Base-by-base conservation (phyloP, 2,888 invertebrate genomes). In the Pyrocoelia pectoralis region DNA sequence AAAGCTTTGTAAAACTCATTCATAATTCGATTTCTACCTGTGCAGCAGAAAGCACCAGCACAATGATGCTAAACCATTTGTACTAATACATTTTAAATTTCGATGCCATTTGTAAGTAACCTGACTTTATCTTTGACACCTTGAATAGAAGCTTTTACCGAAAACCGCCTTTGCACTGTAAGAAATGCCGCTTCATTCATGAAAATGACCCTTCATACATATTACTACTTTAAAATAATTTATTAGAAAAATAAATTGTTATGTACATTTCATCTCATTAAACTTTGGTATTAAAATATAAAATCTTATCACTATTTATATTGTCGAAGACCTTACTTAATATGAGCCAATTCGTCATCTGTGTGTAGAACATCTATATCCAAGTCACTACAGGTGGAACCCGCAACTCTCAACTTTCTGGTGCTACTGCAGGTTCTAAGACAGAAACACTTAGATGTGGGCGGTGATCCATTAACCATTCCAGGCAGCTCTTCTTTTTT, bases 401-500 rank as follows among this genome's bases (percentile, higher is more conserved):
- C 72, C 0, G 78, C 76, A 48, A 70, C 66, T 60, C 74, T 77
- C 1, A 68, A 56, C 57, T 69, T 74, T 48, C 71, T 74, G n/a
- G 73, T 67, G 33, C 71, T 71, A 0, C 74, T 71, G 19, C 85
- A 85, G 0, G 84, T 83, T 29, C 84, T 75, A 62, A 84, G 73
- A 61, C 86, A 86, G 68, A 84, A 84, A 69, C 86, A 86, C 69
- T 84, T 84, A n/a, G 68, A 48, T 17, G 65, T 62, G 12, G 68
- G 24, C 9, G 65, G 46, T 19, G 41, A 53, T 13, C 68, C 72
- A 50, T 19, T 67, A 19, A 67, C 70, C 14, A 63, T 68, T 9
- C 61, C 67, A 5, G 90, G 90, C 5, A 88, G 81, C 74, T 92
- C 92, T 70, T 95, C 95, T 76, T 96, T 97, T 85, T 97, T 97